Conservation (phyloP, 2,113 vertebrate species). For the Coreoperca whiteheadi region DNA sequence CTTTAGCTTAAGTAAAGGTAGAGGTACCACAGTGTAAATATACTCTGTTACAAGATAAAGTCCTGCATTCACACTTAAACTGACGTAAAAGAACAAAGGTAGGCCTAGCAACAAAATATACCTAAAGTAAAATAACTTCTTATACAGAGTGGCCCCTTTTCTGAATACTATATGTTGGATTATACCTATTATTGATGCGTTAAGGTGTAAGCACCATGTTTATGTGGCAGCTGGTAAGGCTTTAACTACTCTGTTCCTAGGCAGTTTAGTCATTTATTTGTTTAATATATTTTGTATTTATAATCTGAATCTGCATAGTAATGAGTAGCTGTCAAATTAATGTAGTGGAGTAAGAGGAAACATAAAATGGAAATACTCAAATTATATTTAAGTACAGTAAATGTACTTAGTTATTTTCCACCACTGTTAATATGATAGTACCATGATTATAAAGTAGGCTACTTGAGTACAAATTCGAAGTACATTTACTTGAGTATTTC, state of each 20-base stretch:
- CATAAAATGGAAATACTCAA: not conserved
- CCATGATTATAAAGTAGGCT: no score
- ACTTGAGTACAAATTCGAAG: no score
- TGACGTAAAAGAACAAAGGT: not conserved
- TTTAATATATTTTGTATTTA: no score
- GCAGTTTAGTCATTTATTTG: no score
- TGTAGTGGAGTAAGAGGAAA: not conserved
- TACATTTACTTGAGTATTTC: no score
- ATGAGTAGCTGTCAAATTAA: not conserved
- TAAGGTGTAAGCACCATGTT: not conserved
- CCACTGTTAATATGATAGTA: not conserved
- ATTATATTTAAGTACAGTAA: not conserved
- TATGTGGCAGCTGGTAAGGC: not conserved
- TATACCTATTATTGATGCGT: not conserved
- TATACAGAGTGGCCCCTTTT: not conserved
- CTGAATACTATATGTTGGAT: not conserved
- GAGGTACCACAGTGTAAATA: not conserved
- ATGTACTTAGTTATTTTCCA: not conserved
- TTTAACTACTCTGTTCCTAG: not conserved
- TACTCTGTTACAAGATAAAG: not conserved
- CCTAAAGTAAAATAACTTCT: not conserved
- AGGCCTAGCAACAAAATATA: not conserved
- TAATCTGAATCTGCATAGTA: not conserved
- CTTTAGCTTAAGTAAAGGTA: not conserved
- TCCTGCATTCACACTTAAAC: no score